Conservation (phyloP, 2,888 invertebrate genomes). For the Ectropis crepuscularia region DNA sequence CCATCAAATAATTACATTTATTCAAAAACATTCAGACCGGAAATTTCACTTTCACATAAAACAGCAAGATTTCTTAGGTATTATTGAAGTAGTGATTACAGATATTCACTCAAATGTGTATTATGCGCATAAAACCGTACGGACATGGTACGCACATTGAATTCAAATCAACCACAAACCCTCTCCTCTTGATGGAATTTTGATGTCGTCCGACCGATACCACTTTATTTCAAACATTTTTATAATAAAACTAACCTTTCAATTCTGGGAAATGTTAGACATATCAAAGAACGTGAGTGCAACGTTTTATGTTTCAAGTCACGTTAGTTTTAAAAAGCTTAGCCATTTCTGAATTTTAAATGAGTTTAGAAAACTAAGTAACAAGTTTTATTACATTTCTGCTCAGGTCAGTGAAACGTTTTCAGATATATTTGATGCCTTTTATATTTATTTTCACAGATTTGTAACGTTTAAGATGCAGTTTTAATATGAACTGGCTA, state of each 20-base stretch:
- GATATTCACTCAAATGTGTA: slow-evolving; percentile 48
- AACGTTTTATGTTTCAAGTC: slow-evolving; percentile 2
- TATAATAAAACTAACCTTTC: slow-evolving; percentile 36
- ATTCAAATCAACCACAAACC: slow-evolving; percentile 67
- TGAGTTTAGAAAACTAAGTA: no score
- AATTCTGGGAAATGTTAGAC: slow-evolving; percentile 19
- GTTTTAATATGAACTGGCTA: no score
- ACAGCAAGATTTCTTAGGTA: not conserved
- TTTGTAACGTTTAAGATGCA: no score
- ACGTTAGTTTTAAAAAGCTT: not conserved
- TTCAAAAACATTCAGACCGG: no score
- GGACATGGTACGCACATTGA: slow-evolving; percentile 65
- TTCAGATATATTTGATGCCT: no score
- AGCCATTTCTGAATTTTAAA: not conserved
- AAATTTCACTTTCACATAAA: no score
- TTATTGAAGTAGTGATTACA: slow-evolving; percentile 38
- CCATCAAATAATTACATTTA: no score
- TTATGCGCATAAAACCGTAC: slow-evolving; percentile 51
- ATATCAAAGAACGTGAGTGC: not conserved
- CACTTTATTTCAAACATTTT: slow-evolving; percentile 41
- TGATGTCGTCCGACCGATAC: slow-evolving; percentile 61
- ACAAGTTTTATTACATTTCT: no score
- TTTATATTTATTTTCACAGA: no score
- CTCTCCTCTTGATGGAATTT: slow-evolving; percentile 68
- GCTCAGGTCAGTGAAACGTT: no score